Evolutionary conservation across 2,113 vertebrate genomes (phyloP).

Genomic region (Anhinga rufa): DNA sequence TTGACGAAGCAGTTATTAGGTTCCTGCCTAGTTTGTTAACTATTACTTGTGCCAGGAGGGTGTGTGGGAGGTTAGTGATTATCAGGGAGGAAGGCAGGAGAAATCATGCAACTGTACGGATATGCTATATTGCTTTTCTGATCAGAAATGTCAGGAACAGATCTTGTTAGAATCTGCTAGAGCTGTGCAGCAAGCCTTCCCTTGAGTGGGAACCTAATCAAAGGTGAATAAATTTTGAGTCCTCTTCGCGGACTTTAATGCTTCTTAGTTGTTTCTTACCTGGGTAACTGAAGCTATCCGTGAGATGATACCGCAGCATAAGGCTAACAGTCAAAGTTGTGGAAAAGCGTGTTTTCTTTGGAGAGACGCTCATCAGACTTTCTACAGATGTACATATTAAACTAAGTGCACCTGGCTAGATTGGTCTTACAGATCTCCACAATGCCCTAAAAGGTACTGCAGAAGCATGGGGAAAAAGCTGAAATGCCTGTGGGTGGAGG

Average conservation of each 20-base stretch:
- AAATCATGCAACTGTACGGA: fast-evolving
- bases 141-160: background rate
- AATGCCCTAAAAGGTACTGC: background rate
- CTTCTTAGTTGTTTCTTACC: background rate
- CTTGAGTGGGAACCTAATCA: too few species aligned
- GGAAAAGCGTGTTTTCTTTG: background rate
- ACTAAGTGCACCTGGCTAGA: background rate
- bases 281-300: background rate
- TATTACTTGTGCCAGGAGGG: background rate
- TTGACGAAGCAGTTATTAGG: background rate
- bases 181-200: background rate
- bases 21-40: background rate
- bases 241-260: background rate
- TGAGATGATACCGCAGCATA: background rate
- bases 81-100: background rate
- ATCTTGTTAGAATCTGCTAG: background rate
- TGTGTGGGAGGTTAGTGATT: background rate
- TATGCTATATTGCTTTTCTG: background rate
- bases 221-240: background rate
- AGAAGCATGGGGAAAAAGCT: background rate
- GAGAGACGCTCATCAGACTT: background rate
- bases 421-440: background rate
- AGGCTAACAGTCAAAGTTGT: background rate
- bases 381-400: background rate
- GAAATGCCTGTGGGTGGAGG: background rate